Percentiles rank a stretch among this genome's conserved stretches.
These are phyloP conservation scores for Euschistus heros DNA, from an alignment of 1,140 invertebrate genomes.

Conservation along the genomic window DNA sequence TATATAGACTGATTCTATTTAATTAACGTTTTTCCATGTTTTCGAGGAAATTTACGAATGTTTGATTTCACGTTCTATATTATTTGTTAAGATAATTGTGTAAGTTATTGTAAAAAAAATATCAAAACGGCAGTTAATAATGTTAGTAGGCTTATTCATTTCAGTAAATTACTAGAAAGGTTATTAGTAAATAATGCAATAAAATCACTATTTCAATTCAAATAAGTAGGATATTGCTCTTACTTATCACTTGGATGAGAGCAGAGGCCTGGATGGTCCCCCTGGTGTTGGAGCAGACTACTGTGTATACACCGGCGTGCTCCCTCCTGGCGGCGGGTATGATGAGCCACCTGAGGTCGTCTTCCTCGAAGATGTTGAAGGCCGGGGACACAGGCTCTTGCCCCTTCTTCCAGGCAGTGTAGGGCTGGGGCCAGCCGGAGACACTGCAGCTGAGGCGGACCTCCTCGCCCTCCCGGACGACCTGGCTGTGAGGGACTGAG, in stretches of 20 bases:
- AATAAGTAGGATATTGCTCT: constrained; percentile 31
- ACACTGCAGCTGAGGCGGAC: constrained; percentile 58
- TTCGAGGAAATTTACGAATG: no score
- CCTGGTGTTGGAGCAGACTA: constrained; percentile 69
- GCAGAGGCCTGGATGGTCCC: constrained; percentile 70
- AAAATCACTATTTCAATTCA: not conserved
- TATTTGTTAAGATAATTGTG: no score
- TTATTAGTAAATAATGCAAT: not conserved
- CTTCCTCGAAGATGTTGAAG: constrained; percentile 57
- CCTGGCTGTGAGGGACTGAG: constrained; percentile 72
- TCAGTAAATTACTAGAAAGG: not conserved
- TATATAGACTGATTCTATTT: no score
- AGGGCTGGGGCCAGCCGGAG: constrained; percentile 65
- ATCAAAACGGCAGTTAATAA: no score
- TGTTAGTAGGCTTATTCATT: not conserved
- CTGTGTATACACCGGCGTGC: constrained; percentile 69
- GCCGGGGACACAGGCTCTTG: constrained; percentile 51
- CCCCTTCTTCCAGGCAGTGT: constrained; percentile 68
- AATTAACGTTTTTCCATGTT: no score
- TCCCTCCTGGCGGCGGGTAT: constrained; percentile 62
- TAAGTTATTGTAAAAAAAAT: no score
- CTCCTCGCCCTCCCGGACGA: constrained; percentile 71
- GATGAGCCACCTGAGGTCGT: constrained; percentile 63
- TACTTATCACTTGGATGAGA: constrained; percentile 63
- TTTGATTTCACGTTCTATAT: no score